Evolutionary conservation across 2,113 vertebrate genomes (phyloP).

Genomic region (Mungos mungo): DNA sequence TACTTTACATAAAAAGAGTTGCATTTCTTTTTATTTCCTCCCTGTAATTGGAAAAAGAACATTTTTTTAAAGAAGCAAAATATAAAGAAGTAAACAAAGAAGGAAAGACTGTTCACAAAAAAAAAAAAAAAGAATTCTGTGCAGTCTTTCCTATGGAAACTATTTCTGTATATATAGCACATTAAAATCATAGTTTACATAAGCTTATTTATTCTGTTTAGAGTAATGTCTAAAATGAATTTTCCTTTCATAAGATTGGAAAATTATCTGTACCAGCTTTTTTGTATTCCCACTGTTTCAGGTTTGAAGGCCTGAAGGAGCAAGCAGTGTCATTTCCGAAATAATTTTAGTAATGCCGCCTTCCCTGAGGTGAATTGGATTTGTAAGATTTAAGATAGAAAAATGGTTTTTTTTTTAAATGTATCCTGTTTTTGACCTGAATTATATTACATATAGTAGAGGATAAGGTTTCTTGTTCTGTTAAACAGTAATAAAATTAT

Average conservation of each 20-base stretch:
- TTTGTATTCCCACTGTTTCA: neutral
- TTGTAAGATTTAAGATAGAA: conserved; percentile 50
- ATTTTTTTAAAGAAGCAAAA: conserved; percentile 78
- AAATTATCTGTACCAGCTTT: neutral
- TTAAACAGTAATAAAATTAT: conserved; percentile 72
- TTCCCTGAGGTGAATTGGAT: neutral
- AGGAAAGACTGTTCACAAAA: conserved; percentile 67
- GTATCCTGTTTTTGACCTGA: neutral
- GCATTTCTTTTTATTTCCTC: conserved; percentile 88
- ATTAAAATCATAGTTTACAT: conserved; percentile 11
- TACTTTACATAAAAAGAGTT: conserved; percentile 88
- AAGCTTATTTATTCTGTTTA: conserved; percentile 1
- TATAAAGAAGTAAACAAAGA: conserved; percentile 83
- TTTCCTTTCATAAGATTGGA: conserved; percentile 41
- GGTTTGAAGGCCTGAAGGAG: conserved; percentile 1
- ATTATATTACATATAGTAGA: conserved; percentile 8
- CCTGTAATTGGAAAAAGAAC: conserved; percentile 81
- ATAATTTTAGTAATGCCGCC: conserved; percentile 23
- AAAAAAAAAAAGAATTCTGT: conserved; percentile 50
- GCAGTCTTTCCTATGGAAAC: conserved; percentile 50
- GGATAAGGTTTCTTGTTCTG: neutral
- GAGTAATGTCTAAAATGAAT: conserved; percentile 40
- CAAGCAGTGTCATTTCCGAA: conserved; percentile 56
- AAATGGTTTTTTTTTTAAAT: neutral
- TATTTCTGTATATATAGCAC: conserved; percentile 10